Conservation (phyloP, 2,113 vertebrate species). For the Spermophilus dauricus region DNA sequence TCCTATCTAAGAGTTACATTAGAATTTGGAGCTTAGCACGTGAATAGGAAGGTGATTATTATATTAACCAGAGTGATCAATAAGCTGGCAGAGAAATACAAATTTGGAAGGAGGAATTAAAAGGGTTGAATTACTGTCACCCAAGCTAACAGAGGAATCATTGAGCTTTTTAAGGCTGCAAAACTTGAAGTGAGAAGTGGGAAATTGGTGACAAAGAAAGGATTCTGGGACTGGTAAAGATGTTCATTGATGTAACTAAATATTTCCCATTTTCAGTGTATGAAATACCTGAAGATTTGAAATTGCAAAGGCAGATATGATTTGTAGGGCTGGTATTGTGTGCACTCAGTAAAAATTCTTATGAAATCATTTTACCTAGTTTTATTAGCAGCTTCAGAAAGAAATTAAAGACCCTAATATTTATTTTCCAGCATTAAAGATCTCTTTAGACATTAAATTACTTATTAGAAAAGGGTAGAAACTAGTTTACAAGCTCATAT, state of each 20-base stretch:
- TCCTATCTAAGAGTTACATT: neutral
- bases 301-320: neutral
- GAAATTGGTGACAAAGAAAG: neutral
- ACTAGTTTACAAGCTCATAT: slow-evolving; percentile 20
- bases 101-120: neutral
- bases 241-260: neutral
- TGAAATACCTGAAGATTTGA: neutral
- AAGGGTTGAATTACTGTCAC: neutral
- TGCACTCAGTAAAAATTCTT: slow-evolving; percentile 42
- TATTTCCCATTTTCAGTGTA: neutral
- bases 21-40: neutral
- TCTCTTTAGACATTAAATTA: slow-evolving; percentile 8
- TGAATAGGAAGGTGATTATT: slow-evolving; percentile 8
- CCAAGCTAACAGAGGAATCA: neutral
- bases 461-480: slow-evolving; percentile 35
- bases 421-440: slow-evolving; percentile 65
- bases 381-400: slow-evolving; percentile 51
- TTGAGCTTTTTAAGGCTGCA: neutral
- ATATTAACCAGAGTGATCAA: neutral
- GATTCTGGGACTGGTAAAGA: neutral
- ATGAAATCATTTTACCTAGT: slow-evolving; percentile 45
- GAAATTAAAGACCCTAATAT: slow-evolving; percentile 59
- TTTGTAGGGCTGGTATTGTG: neutral
- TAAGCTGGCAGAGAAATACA: neutral
- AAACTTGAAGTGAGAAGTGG: neutral